Evolutionary conservation across 2,797 vertebrate species (phyloP).

Genomic region (Distichodus sexfasciatus): DNA sequence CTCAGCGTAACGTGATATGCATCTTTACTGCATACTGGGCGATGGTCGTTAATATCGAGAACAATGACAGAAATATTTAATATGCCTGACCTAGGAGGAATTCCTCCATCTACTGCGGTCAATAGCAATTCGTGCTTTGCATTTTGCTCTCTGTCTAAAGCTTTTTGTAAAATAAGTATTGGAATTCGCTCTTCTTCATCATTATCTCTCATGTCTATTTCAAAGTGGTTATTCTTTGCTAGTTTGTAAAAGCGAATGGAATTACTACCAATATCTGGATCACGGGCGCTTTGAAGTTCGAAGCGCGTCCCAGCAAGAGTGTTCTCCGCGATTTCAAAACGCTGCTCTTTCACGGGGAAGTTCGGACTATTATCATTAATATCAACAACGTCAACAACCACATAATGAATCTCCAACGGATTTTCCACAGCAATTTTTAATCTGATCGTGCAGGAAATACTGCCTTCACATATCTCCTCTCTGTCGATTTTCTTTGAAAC

Average conservation of each 20-base stretch:
- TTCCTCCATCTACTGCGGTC: conserved; percentile 65
- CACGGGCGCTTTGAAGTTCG: conserved; percentile 63
- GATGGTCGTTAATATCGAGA: conserved; percentile 67
- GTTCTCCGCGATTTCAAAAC: conserved; percentile 53
- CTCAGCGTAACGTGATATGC: conserved; percentile 53
- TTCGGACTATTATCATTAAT: conserved; percentile 69
- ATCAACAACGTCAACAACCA: conserved; percentile 70
- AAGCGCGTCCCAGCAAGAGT: conserved; percentile 55
- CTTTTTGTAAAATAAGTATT: conserved; percentile 62
- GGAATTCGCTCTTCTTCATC: conserved; percentile 60
- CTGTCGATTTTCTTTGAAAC: conserved; percentile 72
- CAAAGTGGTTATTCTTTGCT: conserved; percentile 64
- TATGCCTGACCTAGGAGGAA: conserved; percentile 57
- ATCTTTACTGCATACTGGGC: conserved; percentile 57
- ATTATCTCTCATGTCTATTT: conserved; percentile 20
- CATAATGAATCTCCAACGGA: conserved; percentile 73
- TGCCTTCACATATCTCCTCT: conserved; percentile 67
- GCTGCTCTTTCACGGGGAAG: conserved; percentile 50
- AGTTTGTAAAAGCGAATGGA: conserved; percentile 65
- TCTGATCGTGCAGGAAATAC: conserved; percentile 62
- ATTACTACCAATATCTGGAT: conserved; percentile 66
- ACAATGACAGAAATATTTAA: conserved; percentile 59
- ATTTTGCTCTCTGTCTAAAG: conserved; percentile 73
- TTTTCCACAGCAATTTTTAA: conserved; percentile 73
- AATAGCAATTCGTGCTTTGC: conserved; percentile 52